These are phyloP conservation scores for Lutjanus erythropterus DNA, from an alignment of 2,113 vertebrate species.

Conservation along the genomic window DNA sequence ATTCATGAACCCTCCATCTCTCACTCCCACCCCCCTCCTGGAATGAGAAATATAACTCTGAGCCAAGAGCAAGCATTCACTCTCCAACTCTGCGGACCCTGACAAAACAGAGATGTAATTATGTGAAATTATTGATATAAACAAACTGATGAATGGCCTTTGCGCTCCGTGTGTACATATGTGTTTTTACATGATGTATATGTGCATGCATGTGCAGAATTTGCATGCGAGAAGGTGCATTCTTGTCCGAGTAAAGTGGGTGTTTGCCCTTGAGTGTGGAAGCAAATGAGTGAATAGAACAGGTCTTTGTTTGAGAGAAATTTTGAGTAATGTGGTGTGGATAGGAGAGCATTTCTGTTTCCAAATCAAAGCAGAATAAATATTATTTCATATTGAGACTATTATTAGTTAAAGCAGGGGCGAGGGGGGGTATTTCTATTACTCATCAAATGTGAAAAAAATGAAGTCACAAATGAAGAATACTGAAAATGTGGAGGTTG, in stretches of 20 bases:
- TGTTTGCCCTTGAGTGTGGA: conserved; percentile 35
- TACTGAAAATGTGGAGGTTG: conserved; percentile 46
- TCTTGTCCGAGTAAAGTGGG: conserved; percentile 2
- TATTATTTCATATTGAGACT: conserved; percentile 36
- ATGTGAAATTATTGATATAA: conserved; percentile 78
- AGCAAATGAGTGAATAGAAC: conserved; percentile 29
- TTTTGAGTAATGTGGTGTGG: conserved; percentile 15
- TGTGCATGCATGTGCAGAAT: conserved; percentile 33
- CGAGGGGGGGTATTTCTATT: conserved; percentile 16
- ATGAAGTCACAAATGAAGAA: conserved; percentile 64
- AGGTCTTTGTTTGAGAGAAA: conserved; percentile 49
- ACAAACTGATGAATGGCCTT: conserved; percentile 71
- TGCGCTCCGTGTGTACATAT: conserved; percentile 21
- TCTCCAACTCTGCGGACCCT: conserved; percentile 62
- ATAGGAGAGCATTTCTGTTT: conserved; percentile 30
- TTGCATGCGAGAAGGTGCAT: conserved; percentile 22
- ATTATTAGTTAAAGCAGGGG: conserved; percentile 42
- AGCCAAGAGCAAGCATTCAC: conserved; percentile 70
- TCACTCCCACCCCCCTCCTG: conserved; percentile 53
- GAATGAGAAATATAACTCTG: conserved; percentile 67
- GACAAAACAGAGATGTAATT: conserved; percentile 78
- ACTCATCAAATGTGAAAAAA: conserved; percentile 67
- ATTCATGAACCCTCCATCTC: conserved; percentile 72
- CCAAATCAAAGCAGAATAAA: conserved; percentile 60
- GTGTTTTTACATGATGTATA: not conserved